Conservation (phyloP, 2,888 invertebrate genomes). For the Vannuccia rotundouncinata region DNA sequence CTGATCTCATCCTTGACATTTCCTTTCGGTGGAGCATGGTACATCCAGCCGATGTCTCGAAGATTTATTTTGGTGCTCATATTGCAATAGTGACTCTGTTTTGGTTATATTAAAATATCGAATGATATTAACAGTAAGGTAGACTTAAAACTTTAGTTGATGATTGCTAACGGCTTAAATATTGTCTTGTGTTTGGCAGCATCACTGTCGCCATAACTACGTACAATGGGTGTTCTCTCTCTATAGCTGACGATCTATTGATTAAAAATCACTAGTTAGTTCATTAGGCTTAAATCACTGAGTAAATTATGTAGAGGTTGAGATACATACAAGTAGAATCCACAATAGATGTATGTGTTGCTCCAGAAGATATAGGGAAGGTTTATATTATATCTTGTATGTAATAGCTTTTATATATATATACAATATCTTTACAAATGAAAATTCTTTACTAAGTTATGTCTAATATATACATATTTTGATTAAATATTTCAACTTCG, state of each 20-base stretch:
- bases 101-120: not conserved
- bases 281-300: no score
- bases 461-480: no score
- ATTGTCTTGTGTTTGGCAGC: not conserved
- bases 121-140: not conserved
- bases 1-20: conserved; percentile 43
- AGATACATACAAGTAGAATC: no score
- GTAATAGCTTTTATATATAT: no score
- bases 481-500: no score
- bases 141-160: not conserved
- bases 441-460: no score
- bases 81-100: not conserved
- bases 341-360: no score
- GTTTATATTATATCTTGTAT: no score
- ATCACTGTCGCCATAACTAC: not conserved
- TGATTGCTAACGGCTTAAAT: not conserved
- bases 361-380: no score
- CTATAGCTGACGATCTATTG: not conserved
- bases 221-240: no score
- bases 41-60: conserved; percentile 49
- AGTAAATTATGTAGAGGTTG: no score
- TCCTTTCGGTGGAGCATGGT: conserved; percentile 49
- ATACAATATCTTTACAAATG: no score
- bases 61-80: conserved; percentile 33
- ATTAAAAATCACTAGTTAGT: not conserved